A percentile compares a stretch with the other conserved stretches of the same genome.
Evolutionary conservation across 2,113 vertebrate genomes (phyloP).

Genomic region (Tretioscincus oriximinensis): DNA sequence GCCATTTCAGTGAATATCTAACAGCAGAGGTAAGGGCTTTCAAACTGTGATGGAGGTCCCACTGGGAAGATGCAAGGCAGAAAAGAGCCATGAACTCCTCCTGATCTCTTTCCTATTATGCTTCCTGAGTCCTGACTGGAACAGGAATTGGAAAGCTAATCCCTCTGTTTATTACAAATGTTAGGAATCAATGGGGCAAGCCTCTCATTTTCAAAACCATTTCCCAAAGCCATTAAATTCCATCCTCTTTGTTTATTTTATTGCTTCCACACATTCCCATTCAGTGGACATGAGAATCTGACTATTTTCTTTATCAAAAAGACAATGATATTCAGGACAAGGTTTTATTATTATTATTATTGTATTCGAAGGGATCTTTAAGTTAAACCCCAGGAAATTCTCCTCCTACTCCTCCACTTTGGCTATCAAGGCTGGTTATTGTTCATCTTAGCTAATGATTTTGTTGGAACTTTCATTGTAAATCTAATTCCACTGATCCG

Average conservation of each 20-base stretch:
- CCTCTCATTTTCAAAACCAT: background rate
- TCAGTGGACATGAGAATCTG: background rate
- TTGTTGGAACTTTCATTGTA: too few species aligned
- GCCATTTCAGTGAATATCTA: background rate
- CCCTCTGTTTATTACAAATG: background rate
- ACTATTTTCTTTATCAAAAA: background rate
- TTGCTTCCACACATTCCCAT: background rate
- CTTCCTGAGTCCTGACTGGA: background rate
- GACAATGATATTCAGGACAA: background rate
- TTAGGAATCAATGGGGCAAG: background rate
- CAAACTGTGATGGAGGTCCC: background rate
- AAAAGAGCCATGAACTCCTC: background rate
- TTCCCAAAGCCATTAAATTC: background rate
- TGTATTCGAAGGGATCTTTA: background rate
- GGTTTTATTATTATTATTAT: background rate
- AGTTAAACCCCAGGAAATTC: background rate
- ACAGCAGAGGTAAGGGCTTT: background rate
- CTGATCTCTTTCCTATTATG: background rate
- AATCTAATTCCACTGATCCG: too few species aligned
- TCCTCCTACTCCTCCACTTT: too few species aligned
- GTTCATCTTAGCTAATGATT: too few species aligned
- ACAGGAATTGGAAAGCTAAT: background rate
- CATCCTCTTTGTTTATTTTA: background rate
- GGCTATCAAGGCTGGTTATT: too few species aligned
- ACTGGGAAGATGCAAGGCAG: background rate